phyloP scores from a whole-genome alignment of 2,113 vertebrate species.

The Lontra canadensis region DNA sequence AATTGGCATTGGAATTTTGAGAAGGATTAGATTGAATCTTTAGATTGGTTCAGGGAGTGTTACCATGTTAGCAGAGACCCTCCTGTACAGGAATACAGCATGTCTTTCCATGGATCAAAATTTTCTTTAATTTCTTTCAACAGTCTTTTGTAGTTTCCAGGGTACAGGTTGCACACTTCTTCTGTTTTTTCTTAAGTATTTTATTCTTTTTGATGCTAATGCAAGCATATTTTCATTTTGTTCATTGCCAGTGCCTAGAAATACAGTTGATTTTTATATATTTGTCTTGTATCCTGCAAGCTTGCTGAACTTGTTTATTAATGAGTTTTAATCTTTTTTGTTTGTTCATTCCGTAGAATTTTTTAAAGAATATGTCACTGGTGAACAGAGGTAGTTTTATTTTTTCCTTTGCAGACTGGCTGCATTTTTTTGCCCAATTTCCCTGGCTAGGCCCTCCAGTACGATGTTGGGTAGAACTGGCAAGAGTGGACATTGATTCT shows the following conservation, averaged over 20 bases:
- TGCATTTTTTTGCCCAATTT: not conserved
- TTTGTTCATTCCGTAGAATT: not conserved
- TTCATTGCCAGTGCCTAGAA: not conserved
- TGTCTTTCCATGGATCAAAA: not conserved
- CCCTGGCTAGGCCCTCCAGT: not conserved
- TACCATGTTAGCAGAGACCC: not conserved
- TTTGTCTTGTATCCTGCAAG: not conserved
- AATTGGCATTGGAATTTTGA: not conserved
- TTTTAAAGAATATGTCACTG: not conserved
- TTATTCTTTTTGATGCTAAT: not conserved
- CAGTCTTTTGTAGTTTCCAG: not conserved
- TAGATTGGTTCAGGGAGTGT: not conserved
- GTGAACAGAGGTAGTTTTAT: not conserved
- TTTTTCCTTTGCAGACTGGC: not conserved
- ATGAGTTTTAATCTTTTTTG: not conserved
- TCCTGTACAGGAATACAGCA: not conserved
- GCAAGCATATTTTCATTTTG: not conserved
- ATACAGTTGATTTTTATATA: not conserved
- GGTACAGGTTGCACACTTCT: not conserved
- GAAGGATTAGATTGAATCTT: not conserved
- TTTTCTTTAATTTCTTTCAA: not conserved
- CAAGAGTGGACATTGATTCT: not conserved
- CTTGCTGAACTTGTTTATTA: not conserved
- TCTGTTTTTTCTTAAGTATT: not conserved
- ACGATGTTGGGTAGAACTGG: not conserved